These are phyloP conservation scores for Dromius quadrimaculatus DNA, from an alignment of 2,888 invertebrate species.

Conservation along the genomic window DNA sequence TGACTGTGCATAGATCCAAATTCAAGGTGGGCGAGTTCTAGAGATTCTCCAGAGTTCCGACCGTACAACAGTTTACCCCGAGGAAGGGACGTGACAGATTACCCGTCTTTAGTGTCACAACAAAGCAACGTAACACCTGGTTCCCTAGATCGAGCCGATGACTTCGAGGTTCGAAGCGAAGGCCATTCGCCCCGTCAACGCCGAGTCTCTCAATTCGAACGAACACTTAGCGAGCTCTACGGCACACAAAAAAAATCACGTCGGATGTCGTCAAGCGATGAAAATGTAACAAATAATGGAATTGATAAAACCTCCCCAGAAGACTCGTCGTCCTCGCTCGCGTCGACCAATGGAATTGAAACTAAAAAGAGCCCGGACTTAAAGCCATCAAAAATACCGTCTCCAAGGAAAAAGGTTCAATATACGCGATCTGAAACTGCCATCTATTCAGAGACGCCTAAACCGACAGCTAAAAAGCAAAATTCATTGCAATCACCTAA, in stretches of 20 bases:
- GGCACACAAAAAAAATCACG: constrained; percentile 28
- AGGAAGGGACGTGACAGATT: constrained; percentile 67
- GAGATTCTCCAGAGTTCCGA: constrained; percentile 70
- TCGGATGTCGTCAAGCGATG: constrained; percentile 7
- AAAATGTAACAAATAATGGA: constrained; percentile 16
- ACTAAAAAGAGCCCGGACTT: constrained; percentile 30
- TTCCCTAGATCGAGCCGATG: constrained; percentile 56
- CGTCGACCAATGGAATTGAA: constrained; percentile 23
- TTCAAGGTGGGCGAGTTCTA: constrained; percentile 68
- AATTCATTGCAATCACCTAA: constrained; percentile 40
- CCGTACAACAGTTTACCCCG: constrained; percentile 74
- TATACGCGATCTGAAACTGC: constrained; percentile 51
- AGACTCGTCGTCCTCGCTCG: not conserved
- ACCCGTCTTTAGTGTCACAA: constrained; percentile 62
- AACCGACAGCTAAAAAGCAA: constrained; percentile 37
- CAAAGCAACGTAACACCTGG: constrained; percentile 54
- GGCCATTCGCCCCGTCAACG: constrained; percentile 38
- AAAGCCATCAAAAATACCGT: constrained; percentile 48
- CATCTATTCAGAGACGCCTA: constrained; percentile 26
- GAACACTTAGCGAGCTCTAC: constrained; percentile 46
- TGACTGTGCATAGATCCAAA: constrained; percentile 66
- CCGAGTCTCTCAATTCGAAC: constrained; percentile 41
- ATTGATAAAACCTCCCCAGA: constrained; percentile 25
- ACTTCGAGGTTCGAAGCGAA: constrained; percentile 39
- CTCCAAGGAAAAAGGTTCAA: constrained; percentile 54